Evolutionary conservation across 1,140 invertebrate genomes (phyloP), one percentile per base, ranked within the genome.

Genomic region (Diorhabda sublineata): DNA sequence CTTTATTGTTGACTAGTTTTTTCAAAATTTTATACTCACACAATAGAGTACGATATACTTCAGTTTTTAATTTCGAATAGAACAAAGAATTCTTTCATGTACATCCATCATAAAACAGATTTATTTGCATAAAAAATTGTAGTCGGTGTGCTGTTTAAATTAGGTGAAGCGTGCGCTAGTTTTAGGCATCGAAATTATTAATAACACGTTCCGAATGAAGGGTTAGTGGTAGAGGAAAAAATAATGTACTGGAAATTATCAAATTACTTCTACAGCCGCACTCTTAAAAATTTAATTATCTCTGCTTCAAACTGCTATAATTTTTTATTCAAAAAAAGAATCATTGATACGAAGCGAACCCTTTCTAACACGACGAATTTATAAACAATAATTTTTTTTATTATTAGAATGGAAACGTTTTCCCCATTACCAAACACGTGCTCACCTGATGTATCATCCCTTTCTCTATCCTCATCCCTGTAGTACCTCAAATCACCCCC

Each of bases 401-500:
- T 26, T 0, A 26, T 26, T 2, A 26, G 26, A 26, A 26, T 26
- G 26, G 26, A 26, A 26, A 26, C 26, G 26, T 26, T 26, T 26
- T 26, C 26, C 26, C 26, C 26, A 26, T 26, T 26, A 26, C 26
- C 47, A n/a, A 52, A 8, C 47, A 52, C 47, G 47, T 52, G 47
- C 47, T 52, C n/a, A 52, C 47, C 47, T 52, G 47, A 52, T 52
- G 47, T 52, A 52, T 52, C 47, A 52, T 52, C 47, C 47, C 47
- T n/a, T 52, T 52, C 47, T n/a, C 3, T n/a, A 52, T 52, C 47
- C 47, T n/a, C 47, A 8, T 52, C 47, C 47, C 47, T n/a, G n/a
- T 52, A 52, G 47, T 52, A 52, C 47, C 47, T n/a, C 47, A 61
- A 7, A 61, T 42, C 26, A 61, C 47, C 47, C 45, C 58, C 70